phyloP scores from a whole-genome alignment of 2,113 vertebrate species.

The Actenoides hombroni region DNA sequence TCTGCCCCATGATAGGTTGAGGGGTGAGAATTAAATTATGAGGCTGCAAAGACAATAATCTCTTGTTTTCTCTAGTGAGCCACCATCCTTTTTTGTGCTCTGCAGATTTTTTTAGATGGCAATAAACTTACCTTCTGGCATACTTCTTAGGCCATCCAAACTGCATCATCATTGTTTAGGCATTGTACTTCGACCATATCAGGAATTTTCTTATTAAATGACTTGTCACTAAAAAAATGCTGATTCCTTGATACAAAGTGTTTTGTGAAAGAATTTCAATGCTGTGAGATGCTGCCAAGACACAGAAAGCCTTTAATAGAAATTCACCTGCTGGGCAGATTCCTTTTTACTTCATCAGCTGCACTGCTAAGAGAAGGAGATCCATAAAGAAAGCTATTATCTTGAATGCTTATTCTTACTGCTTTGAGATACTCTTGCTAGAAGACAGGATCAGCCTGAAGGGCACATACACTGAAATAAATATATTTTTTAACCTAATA shows the following conservation, averaged over 20 bases:
- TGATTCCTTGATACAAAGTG: not conserved
- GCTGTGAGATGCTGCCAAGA: not conserved
- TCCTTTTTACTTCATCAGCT: constrained; percentile 8
- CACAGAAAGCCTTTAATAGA: constrained; percentile 9
- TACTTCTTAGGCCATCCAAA: not conserved
- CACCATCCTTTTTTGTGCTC: not conserved
- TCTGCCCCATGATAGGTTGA: not conserved
- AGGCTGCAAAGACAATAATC: not conserved
- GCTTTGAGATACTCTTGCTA: not conserved
- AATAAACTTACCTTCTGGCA: not conserved
- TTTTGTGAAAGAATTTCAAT: constrained; percentile 8
- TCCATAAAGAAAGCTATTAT: not conserved
- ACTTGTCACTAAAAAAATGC: not conserved
- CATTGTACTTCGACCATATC: not conserved
- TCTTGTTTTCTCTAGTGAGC: not conserved
- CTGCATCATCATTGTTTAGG: not conserved
- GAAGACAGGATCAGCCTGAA: not conserved
- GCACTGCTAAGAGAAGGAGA: not conserved
- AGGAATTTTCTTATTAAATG: constrained; percentile 1
- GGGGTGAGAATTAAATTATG: not conserved
- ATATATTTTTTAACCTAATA: not conserved
- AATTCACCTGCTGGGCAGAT: constrained; percentile 30
- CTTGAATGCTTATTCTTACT: not conserved
- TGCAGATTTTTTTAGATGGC: not conserved
- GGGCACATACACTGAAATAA: not conserved